A percentile compares a stretch with the other conserved stretches of the same genome.
phyloP scores from a whole-genome alignment of 2,888 invertebrate genomes.

The Erynnis tages region DNA sequence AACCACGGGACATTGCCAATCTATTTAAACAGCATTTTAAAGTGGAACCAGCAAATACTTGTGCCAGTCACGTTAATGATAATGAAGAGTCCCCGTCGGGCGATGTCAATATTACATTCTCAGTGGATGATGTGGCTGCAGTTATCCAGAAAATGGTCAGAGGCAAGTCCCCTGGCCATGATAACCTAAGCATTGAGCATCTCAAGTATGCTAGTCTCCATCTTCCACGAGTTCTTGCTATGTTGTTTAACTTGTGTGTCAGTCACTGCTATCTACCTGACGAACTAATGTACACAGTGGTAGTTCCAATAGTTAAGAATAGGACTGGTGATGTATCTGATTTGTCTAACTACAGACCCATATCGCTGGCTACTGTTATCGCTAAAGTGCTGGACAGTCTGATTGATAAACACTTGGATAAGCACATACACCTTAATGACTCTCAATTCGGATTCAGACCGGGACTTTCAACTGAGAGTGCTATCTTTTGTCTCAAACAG shows the following conservation, averaged over 20 bases:
- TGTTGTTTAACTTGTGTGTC: background rate
- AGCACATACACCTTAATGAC: too few species aligned
- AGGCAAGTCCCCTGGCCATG: background rate
- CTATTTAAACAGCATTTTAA: too few species aligned
- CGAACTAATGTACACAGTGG: background rate
- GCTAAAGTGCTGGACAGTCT: too few species aligned
- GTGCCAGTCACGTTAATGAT: too few species aligned
- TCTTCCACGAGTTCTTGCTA: background rate
- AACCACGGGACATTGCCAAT: too few species aligned
- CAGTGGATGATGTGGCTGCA: background rate
- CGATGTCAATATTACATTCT: background rate
- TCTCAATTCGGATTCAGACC: background rate
- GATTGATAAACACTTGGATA: too few species aligned
- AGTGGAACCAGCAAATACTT: too few species aligned
- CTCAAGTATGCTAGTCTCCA: background rate
- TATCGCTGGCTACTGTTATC: too few species aligned
- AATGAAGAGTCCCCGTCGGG: too few species aligned
- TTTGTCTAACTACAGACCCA: background rate
- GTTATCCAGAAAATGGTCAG: background rate
- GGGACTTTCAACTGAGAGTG: constrained; percentile 26
- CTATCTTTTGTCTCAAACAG: constrained; percentile 26
- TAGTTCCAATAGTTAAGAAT: background rate
- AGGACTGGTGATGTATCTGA: background rate
- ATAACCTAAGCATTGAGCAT: background rate
- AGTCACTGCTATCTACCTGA: background rate